Evolutionary conservation across 2,113 vertebrate species (phyloP).

Genomic region (Neodontobutis hainanensis): DNA sequence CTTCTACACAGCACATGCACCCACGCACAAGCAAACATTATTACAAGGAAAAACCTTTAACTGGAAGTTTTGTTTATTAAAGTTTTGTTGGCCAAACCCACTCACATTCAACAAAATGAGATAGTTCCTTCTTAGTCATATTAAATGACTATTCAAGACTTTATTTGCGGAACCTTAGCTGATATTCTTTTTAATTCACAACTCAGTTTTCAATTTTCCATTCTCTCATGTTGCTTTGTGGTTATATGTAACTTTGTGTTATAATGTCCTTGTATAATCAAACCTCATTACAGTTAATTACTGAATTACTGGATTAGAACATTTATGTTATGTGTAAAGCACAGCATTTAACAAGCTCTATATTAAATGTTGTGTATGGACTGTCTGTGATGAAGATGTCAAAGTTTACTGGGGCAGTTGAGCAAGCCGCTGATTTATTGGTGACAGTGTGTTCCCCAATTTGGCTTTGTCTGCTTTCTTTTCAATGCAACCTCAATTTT

Average conservation of each 20-base stretch:
- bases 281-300: not conserved
- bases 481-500: conserved; percentile 37
- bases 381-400: conserved; percentile 19
- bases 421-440: conserved; percentile 30
- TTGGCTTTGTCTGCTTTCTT: conserved; percentile 18
- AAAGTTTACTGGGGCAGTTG: conserved; percentile 54
- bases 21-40: not conserved
- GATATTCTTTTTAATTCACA: no score
- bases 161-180: no score
- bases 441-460: conserved; percentile 30
- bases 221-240: not conserved
- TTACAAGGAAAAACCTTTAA: conserved; percentile 10
- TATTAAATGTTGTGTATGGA: conserved; percentile 6
- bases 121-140: not conserved
- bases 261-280: not conserved
- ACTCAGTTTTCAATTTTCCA: no score
- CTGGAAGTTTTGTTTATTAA: conserved; percentile 24
- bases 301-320: not conserved
- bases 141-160: no score
- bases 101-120: conserved; percentile 14
- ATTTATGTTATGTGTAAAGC: conserved; percentile 2
- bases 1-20: not conserved
- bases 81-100: conserved; percentile 18
- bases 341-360: not conserved
- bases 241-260: not conserved